Evolutionary conservation across 2,888 invertebrate genomes (phyloP), one percentile per base, ranked within the genome.

Genomic region (Odontocerum albicorne): DNA sequence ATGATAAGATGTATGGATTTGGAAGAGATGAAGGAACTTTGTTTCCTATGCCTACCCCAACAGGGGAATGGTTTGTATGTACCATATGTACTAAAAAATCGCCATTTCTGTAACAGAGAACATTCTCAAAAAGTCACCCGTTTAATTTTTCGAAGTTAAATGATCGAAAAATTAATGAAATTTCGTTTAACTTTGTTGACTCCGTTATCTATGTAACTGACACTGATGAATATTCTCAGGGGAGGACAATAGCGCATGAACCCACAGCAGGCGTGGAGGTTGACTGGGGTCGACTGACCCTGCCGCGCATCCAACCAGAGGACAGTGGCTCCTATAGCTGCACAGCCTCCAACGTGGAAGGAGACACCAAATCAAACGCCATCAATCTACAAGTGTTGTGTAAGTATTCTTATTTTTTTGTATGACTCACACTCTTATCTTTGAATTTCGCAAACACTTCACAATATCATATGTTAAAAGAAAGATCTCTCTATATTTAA

Each of bases 341-440:
- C 21, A 60, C 52, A 31, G 60, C 60, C 12, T 60, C 60, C 4
- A 60, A 60, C 22, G 60, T 60, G 1, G 60, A 60, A 52, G 60
- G 60, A 16, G 60, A 60, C 35, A 60, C 60, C 2, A 49, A 57
- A 13, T 60, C 60, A 3, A 60, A 60, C 36, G 55, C 49, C n/a
- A 27, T 60, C 15, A 49, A 38, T 21, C 42, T 60, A 4, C 57
- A 57, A 57, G 60, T 60, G 12, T 36, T 57, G 19, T 57, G 60
- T 57, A 44, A 52, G 57, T 49, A 22, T 13, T 20, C 4, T 10
- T 16, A 4, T 27, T n/a, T n/a, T n/a, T n/a, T n/a, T n/a, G n/a
- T n/a, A n/a, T n/a, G n/a, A n/a, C n/a, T n/a, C n/a, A n/a, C n/a
- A n/a, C n/a, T n/a, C n/a, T n/a, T n/a, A n/a, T n/a, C n/a, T n/a